A percentile compares a stretch with the other conserved stretches of the same genome.
Conservation (phyloP, 1,140 invertebrate genomes). For the Musca domestica region DNA sequence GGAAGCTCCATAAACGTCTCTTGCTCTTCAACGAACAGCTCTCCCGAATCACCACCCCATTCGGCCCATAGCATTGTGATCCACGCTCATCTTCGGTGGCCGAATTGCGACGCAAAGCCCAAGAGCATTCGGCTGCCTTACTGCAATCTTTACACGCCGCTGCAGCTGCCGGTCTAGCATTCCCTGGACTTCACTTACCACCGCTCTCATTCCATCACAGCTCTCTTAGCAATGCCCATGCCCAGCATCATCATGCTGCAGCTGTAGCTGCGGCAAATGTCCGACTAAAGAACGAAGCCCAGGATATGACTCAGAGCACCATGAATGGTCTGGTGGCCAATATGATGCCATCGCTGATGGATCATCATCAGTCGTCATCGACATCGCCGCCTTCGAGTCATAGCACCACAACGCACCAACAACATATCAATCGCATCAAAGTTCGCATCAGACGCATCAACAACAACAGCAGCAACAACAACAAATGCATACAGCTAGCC, state of each 20-base stretch:
- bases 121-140: slow-evolving; percentile 85
- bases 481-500: slow-evolving; percentile 25
- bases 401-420: slow-evolving; percentile 2
- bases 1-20: slow-evolving; percentile 1
- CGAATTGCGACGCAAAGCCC: slow-evolving; percentile 81
- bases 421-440: slow-evolving; percentile 22
- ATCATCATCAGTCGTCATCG: not conserved
- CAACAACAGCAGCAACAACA: slow-evolving; percentile 28
- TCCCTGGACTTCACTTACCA: slow-evolving; percentile 59
- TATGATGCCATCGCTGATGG: slow-evolving; percentile 21
- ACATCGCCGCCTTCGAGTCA: slow-evolving; percentile 1
- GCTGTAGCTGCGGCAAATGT: slow-evolving; percentile 25
- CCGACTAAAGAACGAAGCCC: slow-evolving; percentile 47
- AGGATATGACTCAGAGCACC: slow-evolving; percentile 48
- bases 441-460: slow-evolving; percentile 20
- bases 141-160: slow-evolving; percentile 68
- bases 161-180: slow-evolving; percentile 55
- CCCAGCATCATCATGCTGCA: slow-evolving; percentile 10
- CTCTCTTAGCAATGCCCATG: slow-evolving; percentile 22
- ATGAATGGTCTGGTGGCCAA: slow-evolving; percentile 45
- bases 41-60: slow-evolving; percentile 52
- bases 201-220: slow-evolving; percentile 50
- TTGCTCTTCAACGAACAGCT: slow-evolving; percentile 35
- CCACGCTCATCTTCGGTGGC: slow-evolving; percentile 79
- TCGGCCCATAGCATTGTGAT: slow-evolving; percentile 47